Conservation (phyloP, 2,113 vertebrate species). For the Platycercus adscitus region DNA sequence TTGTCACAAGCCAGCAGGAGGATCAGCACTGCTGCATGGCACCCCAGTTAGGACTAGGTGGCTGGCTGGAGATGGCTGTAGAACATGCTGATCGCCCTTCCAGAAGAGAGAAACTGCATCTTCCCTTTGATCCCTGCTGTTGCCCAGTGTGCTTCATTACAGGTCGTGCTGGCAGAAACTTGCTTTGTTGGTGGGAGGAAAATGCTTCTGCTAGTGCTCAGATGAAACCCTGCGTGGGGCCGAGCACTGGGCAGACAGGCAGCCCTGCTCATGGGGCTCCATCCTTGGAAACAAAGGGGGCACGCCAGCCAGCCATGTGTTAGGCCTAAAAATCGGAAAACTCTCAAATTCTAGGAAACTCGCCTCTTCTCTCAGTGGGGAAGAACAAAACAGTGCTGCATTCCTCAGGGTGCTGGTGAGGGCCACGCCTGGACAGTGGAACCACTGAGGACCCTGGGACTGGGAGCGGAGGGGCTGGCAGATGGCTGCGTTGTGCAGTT, state of each 20-base stretch:
- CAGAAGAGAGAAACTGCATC: not conserved
- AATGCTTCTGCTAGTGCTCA: not conserved
- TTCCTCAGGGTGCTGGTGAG: not conserved
- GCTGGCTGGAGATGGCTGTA: fast-evolving
- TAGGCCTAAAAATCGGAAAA: not conserved
- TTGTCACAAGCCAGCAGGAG: fast-evolving
- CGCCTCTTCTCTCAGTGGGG: not conserved
- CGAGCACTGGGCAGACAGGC: not conserved
- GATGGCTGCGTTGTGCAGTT: not conserved
- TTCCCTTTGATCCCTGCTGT: not conserved
- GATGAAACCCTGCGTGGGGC: not conserved
- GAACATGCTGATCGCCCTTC: fast-evolving
- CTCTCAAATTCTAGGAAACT: not conserved
- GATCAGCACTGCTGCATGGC: not conserved
- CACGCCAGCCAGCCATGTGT: fast-evolving
- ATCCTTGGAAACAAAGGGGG: fast-evolving
- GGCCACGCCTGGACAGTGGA: not conserved
- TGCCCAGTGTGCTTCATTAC: not conserved
- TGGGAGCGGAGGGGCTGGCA: not conserved
- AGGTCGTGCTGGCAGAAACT: not conserved
- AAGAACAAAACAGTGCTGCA: not conserved
- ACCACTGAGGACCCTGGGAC: fast-evolving
- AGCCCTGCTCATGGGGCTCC: not conserved
- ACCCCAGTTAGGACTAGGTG: not conserved
- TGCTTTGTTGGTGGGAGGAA: not conserved